phyloP scores from a whole-genome alignment of 37 sponge, comb jelly and placozoan genomes.

The Cliona cf. orientalis region DNA sequence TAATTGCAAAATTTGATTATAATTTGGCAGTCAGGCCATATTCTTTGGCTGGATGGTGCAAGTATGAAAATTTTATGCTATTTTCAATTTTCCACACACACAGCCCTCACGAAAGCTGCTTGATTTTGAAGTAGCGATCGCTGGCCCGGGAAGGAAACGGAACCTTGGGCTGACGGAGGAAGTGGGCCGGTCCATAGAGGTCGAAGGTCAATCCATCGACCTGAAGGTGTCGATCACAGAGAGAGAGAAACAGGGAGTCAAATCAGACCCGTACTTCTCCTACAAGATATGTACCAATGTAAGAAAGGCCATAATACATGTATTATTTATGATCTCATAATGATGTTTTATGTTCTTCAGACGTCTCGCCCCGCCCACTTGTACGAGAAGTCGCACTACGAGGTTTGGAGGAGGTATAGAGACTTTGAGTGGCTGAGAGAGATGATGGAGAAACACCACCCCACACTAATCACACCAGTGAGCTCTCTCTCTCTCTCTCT shows the following conservation, averaged over 20 bases:
- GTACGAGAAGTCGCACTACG: conserved; percentile 56
- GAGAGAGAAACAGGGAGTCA: conserved; percentile 32
- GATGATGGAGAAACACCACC: conserved; percentile 39
- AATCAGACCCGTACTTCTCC: conserved; percentile 38
- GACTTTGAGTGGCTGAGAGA: conserved; percentile 90
- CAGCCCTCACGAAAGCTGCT: neutral
- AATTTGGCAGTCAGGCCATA: too few relatives aligned
- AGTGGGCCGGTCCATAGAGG: conserved; percentile 9
- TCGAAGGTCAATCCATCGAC: conserved; percentile 16
- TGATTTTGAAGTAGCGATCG: conserved; percentile 15
- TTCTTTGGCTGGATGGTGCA: neutral
- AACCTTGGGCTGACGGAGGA: neutral
- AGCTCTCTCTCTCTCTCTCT: too few relatives aligned
- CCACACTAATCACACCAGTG: conserved; percentile 79
- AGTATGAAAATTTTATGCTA: neutral
- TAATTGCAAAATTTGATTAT: too few relatives aligned
- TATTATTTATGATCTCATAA: neutral
- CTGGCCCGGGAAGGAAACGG: conserved; percentile 10
- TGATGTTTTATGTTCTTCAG: conserved; percentile 5
- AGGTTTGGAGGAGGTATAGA: conserved; percentile 82
- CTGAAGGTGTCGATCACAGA: conserved; percentile 51
- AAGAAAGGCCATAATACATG: neutral
- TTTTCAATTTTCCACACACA: neutral
- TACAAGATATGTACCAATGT: conserved; percentile 71
- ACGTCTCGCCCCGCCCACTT: conserved; percentile 8